Evolutionary conservation across 2,888 invertebrate species (phyloP), one percentile per base, ranked within the genome.

Genomic region (Hyposoter dolosus): DNA sequence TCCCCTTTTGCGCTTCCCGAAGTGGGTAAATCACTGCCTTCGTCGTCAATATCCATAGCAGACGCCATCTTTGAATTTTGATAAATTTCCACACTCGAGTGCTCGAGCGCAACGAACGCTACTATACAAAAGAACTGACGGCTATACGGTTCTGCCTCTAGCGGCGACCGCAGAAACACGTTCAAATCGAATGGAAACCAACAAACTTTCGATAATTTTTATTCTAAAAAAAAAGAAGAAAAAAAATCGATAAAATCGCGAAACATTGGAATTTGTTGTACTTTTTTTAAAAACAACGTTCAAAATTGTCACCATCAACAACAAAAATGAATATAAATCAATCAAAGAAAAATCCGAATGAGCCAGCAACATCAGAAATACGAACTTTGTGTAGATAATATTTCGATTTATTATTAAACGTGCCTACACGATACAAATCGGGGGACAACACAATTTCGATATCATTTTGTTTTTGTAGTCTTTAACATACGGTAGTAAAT

Each of bases 31-130:
- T 98, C 98, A 89, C 97, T 96, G 94, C 98, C 98, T 94, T 98
- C 98, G 91, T 98, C 98, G 92, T 99, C 99, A 88, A 99, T 97
- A 94, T 99, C 99, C 98, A 99, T 99, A 90, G 97, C 97, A 87
- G 96, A 95, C 85, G 95, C 94, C 94, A 94, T 94, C 85, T 89
- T 88, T 85, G 82, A 89, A 90, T 89, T 89, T 86, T 76, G 80
- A 82, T 79, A 75, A 78, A 68, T 85, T 76, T 40, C 82, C 78
- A 71, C 81, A 86, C 83, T 81, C 35, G 45, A 71, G 43, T 53
- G 43, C 50, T 72, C 17, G n/a, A 23, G 63, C 71, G 66, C 84
- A 12, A 50, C 45, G n/a, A 53, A 50, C 69, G 76, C 45, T 60
- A 15, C 63, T 19, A 35, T 65, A 7, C 35, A 7, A 65, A 10